phyloP scores from a whole-genome alignment of 2,797 vertebrate genomes.

The Enteromius radiatus region DNA sequence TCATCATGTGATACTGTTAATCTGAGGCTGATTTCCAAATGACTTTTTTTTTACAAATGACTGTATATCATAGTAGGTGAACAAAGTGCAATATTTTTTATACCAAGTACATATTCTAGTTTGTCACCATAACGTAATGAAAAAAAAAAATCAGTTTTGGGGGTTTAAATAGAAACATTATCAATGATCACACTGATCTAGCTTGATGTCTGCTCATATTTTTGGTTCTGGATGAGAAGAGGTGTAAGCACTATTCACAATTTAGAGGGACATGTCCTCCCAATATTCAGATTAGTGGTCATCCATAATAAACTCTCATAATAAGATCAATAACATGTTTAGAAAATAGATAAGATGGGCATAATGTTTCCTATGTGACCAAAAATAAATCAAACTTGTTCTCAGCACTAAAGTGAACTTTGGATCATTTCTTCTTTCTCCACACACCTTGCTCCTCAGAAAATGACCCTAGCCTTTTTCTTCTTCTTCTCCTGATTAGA shows the following conservation, averaged over 20 bases:
- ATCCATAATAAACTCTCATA: neutral
- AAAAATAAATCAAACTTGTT: neutral
- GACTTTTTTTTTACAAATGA: too few species aligned
- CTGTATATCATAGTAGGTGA: neutral
- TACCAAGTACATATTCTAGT: neutral
- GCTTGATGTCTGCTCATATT: neutral
- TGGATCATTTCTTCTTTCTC: neutral
- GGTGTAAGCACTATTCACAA: neutral
- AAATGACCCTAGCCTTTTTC: neutral
- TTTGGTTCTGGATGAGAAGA: neutral
- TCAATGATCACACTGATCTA: neutral
- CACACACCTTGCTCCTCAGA: neutral
- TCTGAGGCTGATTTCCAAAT: too few species aligned
- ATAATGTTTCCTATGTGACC: neutral
- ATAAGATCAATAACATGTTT: too few species aligned
- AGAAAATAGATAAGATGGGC: neutral
- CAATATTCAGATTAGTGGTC: neutral
- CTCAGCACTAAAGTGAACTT: neutral
- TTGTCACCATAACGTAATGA: neutral
- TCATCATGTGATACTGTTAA: too few species aligned
- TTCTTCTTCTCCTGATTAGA: neutral
- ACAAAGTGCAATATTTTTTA: neutral
- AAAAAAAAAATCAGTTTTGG: neutral
- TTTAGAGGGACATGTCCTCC: neutral
- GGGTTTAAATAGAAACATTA: neutral